phyloP scores from a whole-genome alignment of 2,113 vertebrate species.

The Apeltes quadracus region DNA sequence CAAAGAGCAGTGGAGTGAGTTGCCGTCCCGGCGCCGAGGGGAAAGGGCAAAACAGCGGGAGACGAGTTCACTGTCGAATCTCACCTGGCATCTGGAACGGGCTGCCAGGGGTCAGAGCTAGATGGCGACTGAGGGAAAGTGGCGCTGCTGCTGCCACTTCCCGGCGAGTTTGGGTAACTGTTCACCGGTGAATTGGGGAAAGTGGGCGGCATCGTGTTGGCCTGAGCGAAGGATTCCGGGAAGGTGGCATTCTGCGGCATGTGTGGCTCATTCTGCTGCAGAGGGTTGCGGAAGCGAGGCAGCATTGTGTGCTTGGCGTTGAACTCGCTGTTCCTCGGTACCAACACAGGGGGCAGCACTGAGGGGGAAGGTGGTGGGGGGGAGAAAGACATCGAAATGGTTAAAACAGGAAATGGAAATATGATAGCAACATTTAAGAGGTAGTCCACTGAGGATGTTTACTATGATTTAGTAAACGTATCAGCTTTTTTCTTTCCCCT shows the following conservation, averaged over 20 bases:
- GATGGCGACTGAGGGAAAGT: constrained; percentile 95
- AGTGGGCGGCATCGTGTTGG: constrained; percentile 74
- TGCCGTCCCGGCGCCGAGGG: neutral
- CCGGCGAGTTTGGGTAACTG: constrained; percentile 95
- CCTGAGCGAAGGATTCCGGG: constrained; percentile 89
- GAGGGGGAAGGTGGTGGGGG: no score
- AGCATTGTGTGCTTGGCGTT: constrained; percentile 97
- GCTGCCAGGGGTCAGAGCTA: constrained; percentile 94
- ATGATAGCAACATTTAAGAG: no score
- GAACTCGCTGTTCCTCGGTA: constrained; percentile 97
- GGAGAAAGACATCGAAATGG: constrained; percentile 8
- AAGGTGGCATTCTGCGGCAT: constrained; percentile 98
- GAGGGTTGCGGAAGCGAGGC: constrained; percentile 94
- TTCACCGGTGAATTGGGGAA: constrained; percentile 85
- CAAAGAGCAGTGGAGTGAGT: constrained; percentile 16
- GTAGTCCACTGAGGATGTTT: no score
- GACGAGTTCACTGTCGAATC: neutral
- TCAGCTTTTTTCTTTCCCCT: neutral
- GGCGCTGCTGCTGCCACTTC: constrained; percentile 89
- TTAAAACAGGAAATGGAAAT: constrained; percentile 4
- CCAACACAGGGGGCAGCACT: constrained; percentile 98
- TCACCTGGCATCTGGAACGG: constrained; percentile 98
- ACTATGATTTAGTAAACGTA: no score
- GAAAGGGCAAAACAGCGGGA: neutral
- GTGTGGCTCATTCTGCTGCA: constrained; percentile 93